A percentile compares a stretch with the other conserved stretches of the same genome.
Evolutionary conservation across 2,888 invertebrate species (phyloP).

Genomic region (Phasia obesa): DNA sequence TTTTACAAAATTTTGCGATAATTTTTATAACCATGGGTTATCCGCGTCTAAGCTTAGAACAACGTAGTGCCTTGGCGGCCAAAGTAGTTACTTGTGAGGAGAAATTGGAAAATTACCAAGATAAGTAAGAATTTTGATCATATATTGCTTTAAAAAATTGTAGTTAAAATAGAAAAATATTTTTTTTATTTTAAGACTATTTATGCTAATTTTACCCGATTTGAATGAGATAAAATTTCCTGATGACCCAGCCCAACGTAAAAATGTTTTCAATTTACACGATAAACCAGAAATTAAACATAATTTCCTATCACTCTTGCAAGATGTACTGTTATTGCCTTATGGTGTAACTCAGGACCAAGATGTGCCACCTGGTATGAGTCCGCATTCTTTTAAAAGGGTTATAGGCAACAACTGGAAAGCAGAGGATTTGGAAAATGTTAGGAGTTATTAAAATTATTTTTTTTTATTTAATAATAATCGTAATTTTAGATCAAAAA

Average conservation of each 20-base stretch:
- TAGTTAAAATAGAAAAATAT: not conserved
- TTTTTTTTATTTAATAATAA: not conserved
- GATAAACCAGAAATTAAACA: constrained; percentile 85
- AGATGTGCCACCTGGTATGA: constrained; percentile 89
- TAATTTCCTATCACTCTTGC: constrained; percentile 88
- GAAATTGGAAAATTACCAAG: constrained; percentile 92
- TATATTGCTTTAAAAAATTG: not conserved
- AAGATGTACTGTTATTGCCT: constrained; percentile 92
- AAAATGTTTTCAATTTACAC: constrained; percentile 87
- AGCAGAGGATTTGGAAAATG: constrained; percentile 92
- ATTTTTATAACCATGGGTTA: constrained; percentile 97
- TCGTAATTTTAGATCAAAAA: constrained; percentile 85
- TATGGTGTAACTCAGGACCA: constrained; percentile 82
- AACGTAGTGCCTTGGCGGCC: constrained; percentile 90
- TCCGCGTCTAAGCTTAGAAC: constrained; percentile 89
- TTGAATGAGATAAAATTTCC: constrained; percentile 87
- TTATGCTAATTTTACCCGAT: constrained; percentile 91
- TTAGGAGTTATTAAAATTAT: constrained; percentile 73
- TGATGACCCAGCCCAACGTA: constrained; percentile 85
- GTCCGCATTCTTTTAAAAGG: constrained; percentile 89
- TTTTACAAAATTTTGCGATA: constrained; percentile 93
- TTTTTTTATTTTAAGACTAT: constrained; percentile 85
- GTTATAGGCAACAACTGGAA: constrained; percentile 88
- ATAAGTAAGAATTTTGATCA: constrained; percentile 85
- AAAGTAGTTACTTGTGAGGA: constrained; percentile 89